Evolutionary conservation across 1,140 invertebrate genomes (phyloP).

Genomic region (Dermatophagoides farinae): DNA sequence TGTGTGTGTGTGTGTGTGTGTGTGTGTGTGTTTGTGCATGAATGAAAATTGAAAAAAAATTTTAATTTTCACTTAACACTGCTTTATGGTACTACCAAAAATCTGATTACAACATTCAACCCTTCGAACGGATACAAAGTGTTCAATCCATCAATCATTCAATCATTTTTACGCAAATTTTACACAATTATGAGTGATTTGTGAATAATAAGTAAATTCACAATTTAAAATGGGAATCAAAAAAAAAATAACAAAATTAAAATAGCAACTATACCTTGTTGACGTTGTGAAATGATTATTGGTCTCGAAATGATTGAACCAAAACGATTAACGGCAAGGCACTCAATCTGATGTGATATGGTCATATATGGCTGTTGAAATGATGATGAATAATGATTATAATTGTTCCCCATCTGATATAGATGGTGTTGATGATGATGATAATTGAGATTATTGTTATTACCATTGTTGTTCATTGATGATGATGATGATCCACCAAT

Average conservation of each 20-base stretch:
- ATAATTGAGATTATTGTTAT: not conserved
- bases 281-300: not conserved
- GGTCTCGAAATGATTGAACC: not conserved
- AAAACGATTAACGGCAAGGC: conserved; percentile 9
- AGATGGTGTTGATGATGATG: not conserved
- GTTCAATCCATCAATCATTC: not conserved
- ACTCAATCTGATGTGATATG: not conserved
- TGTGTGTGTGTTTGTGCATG: not conserved
- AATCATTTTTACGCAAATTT: not conserved
- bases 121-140: not conserved
- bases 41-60: not conserved
- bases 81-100: too few species aligned
- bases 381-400: not conserved
- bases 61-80: too few species aligned
- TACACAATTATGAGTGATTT: not conserved
- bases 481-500: not conserved
- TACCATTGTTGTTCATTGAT: not conserved
- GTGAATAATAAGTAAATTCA: not conserved
- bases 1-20: not conserved
- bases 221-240: not conserved
- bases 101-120: not conserved
- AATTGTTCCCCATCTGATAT: not conserved
- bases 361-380: not conserved
- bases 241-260: not conserved
- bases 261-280: not conserved